Base-by-base conservation (phyloP, 2,113 vertebrate genomes). In the Corythornis madagascariensis region DNA sequence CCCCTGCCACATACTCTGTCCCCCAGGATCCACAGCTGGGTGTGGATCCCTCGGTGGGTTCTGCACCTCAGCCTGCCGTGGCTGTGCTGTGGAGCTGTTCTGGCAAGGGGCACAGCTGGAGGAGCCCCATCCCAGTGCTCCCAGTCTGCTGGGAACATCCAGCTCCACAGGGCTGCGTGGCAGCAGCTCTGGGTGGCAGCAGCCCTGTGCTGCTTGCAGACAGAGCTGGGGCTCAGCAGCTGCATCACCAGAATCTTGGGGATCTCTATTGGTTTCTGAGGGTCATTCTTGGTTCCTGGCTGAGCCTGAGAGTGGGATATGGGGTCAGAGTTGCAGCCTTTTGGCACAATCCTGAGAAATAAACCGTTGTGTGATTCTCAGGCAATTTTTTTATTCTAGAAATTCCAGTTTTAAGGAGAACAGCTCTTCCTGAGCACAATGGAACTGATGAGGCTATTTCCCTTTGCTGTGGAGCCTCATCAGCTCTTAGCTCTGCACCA, bases 121-220 rank as follows among this genome's bases (percentile, higher is more conserved):
- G 16, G 9, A 56, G 26, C 33, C n/a, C 18, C 31, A 4, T 6
- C 38, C 28, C 5, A 1, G 0, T 4, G 25, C 33, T 59, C 7
- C 0, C 48, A 25, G 0, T 6, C 43, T 9, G 4, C 2, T 11
- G 45, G 56, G 45, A 11, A 16, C 4, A 13, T 4, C 6, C 38
- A 14, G 31, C 57, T 28, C 15, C 1, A 1, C 2, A 0, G 35
- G 9, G 16, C 79, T 0, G 8, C 10, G 22, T 5, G 48, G 11
- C 48, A 24, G 48, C 48, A 7, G 48, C 48, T 26, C 75, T 18
- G 80, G 38, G 38, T 38, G 38, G 38, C 38, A 38, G 38, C 38
- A 38, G 38, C 10, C 38, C 38, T 18, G 80, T 25, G 0, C 64
- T 10, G 65, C 45, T 9, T 60, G 71, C 53, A 19, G 22, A 3